phyloP scores from a whole-genome alignment of 2,797 vertebrate species.

The Poliocrania exsul region DNA sequence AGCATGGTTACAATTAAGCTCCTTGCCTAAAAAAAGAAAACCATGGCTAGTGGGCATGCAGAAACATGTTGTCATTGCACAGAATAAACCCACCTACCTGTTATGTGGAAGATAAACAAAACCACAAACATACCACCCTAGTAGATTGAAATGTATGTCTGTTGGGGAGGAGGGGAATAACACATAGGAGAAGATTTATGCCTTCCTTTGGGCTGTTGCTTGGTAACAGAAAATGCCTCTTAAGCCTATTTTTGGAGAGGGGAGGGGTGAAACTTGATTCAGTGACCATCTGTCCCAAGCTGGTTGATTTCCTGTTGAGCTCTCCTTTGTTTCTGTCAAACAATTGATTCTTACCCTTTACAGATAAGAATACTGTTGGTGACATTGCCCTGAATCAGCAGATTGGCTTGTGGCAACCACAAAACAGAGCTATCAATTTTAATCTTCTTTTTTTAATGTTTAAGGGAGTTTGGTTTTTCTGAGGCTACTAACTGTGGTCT shows the following conservation, averaged over 20 bases:
- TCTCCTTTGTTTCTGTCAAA: slow-evolving; percentile 89
- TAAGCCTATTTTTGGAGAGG: slow-evolving; percentile 81
- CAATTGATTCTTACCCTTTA: slow-evolving; percentile 91
- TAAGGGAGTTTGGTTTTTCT: not conserved
- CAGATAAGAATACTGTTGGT: slow-evolving; percentile 86
- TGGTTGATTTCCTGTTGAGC: slow-evolving; percentile 88
- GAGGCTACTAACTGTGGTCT: not conserved
- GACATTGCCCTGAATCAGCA: slow-evolving; percentile 78
- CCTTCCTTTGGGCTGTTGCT: slow-evolving; percentile 75
- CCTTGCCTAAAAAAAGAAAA: not conserved
- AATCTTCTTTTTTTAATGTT: not conserved
- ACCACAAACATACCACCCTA: not conserved
- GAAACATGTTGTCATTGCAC: fast-evolving
- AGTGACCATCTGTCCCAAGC: slow-evolving; percentile 92
- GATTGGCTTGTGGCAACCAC: slow-evolving; percentile 54
- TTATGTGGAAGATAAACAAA: not conserved
- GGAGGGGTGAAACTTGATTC: slow-evolving; percentile 88
- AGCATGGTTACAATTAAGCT: not conserved
- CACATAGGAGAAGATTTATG: slow-evolving; percentile 63
- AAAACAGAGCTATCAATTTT: not conserved
- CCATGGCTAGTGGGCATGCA: not conserved
- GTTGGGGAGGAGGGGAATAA: slow-evolving; percentile 2
- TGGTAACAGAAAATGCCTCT: slow-evolving; percentile 70
- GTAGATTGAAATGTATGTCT: slow-evolving; percentile 5
- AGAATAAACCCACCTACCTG: not conserved